Evolutionary conservation across 2,797 vertebrate genomes (phyloP).

Genomic region (Danio aesculapii): DNA sequence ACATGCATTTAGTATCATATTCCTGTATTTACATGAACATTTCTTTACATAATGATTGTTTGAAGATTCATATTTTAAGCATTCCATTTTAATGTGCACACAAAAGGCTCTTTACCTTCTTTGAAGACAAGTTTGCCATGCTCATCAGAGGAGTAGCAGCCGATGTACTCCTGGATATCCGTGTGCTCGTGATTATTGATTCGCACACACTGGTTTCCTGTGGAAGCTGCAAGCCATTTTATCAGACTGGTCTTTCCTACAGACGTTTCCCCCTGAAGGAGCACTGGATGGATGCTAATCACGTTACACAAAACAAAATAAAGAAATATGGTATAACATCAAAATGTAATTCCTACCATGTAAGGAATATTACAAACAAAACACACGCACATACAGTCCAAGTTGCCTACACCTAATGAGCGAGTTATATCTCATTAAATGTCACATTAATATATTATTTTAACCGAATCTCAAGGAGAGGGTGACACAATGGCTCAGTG

Average conservation of each 20-base stretch:
- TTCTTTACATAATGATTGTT: background rate
- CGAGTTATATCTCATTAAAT: no score
- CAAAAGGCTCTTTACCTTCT: slow-evolving; percentile 83
- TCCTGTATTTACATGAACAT: background rate
- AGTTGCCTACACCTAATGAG: background rate
- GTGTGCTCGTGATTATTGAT: slow-evolving; percentile 99
- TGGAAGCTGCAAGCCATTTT: slow-evolving; percentile 89
- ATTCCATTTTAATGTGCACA: background rate
- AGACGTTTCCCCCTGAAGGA: slow-evolving; percentile 97
- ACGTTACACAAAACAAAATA: background rate
- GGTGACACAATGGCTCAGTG: no score
- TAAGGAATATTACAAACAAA: background rate
- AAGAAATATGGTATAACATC: background rate
- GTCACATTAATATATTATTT: no score
- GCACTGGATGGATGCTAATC: slow-evolving; percentile 89
- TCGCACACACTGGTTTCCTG: slow-evolving; percentile 94
- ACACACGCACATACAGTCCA: background rate
- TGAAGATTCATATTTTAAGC: background rate
- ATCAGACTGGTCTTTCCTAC: slow-evolving; percentile 98
- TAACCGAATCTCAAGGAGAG: no score
- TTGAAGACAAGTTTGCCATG: slow-evolving; percentile 91
- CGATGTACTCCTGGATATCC: slow-evolving; percentile 97
- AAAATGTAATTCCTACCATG: background rate
- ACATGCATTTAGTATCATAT: background rate
- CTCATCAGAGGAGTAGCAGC: slow-evolving; percentile 91